A percentile compares a stretch with the other conserved stretches of the same genome.
Conservation (phyloP, 2,113 vertebrate species). For the Heloderma charlesbogerti region DNA sequence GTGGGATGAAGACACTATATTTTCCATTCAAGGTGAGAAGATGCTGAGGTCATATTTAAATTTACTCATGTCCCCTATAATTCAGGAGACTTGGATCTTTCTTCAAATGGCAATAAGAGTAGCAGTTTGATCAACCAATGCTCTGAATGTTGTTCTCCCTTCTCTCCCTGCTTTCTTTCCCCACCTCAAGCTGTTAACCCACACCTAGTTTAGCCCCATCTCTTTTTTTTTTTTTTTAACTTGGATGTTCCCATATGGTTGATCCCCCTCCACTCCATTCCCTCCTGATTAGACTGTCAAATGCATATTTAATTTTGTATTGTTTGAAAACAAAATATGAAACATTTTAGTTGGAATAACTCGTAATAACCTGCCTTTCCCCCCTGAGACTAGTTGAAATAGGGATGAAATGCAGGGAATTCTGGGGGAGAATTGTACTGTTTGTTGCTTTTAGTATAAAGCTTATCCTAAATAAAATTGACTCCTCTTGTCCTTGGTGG, state of each 20-base stretch:
- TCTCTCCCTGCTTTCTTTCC: background rate
- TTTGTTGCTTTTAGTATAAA: conserved; percentile 36
- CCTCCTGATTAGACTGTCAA: background rate
- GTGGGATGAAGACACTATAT: background rate
- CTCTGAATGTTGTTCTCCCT: background rate
- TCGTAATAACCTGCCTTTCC: background rate
- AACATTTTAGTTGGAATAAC: background rate
- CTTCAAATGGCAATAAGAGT: background rate
- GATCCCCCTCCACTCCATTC: background rate
- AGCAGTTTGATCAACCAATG: background rate
- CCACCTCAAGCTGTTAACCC: background rate
- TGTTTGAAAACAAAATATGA: background rate
- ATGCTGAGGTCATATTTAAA: background rate
- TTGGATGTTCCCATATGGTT: background rate
- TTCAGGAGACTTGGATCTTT: background rate
- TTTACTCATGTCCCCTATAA: background rate
- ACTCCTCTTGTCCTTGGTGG: conserved; percentile 53
- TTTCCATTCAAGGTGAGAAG: background rate
- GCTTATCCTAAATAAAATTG: conserved; percentile 32
- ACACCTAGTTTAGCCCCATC: background rate
- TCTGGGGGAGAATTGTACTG: conserved; percentile 5
- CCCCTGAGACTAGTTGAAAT: background rate
- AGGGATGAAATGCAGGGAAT: conserved; percentile 24
- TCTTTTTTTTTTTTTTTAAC: background rate
- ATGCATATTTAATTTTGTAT: background rate